Base-by-base conservation (phyloP, 2,113 vertebrate genomes). In the Mesembrinibis cayennensis region DNA sequence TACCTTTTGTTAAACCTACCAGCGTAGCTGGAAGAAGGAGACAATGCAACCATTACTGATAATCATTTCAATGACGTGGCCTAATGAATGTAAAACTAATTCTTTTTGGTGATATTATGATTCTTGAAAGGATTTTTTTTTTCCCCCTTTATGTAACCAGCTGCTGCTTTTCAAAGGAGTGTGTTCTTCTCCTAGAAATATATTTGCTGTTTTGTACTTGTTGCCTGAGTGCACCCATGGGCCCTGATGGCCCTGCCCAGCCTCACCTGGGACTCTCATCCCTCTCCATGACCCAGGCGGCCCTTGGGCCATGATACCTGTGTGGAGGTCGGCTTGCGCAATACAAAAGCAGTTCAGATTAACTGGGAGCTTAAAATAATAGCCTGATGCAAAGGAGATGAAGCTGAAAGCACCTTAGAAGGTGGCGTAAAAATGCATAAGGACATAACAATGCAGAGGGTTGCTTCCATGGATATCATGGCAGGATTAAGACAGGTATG, bases 301-400 rank as follows among this genome's bases (percentile, higher is more conserved):
- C 8, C 29, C 36, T 10, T 67, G 66, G 5, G 7, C 58, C n/a
- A 5, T 32, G 40, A 55, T 15, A 49, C 30, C 17, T 36, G 11
- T 3, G 6, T 9, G 10, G 4, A 2, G 15, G 6, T 25, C 0
- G 0, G 9, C 38, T 66, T 29, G 30, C 71, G n/a, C 29, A 81
- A 36, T 52, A 42, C 40, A 72, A 72, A 85, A 85, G 25, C 47
- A 62, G 26, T 19, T 72, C 27, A 32, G 62, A 23, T 56, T 56
- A 50, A 17, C 45, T 44, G 2, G 8, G 29, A 71, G 6, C 13
- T 29, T 55, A 21, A 84, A 79, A 61, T 32, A 62, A 49, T 25
- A 80, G 23, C 21, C 32, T 45, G 21, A 32, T 36, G n/a, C 9
- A 62, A 67, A 88, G 25, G 45, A 77, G 22, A 50, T 62, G 22